phyloP scores from a whole-genome alignment of 2,888 invertebrate species.

The Machimus atricapillus region DNA sequence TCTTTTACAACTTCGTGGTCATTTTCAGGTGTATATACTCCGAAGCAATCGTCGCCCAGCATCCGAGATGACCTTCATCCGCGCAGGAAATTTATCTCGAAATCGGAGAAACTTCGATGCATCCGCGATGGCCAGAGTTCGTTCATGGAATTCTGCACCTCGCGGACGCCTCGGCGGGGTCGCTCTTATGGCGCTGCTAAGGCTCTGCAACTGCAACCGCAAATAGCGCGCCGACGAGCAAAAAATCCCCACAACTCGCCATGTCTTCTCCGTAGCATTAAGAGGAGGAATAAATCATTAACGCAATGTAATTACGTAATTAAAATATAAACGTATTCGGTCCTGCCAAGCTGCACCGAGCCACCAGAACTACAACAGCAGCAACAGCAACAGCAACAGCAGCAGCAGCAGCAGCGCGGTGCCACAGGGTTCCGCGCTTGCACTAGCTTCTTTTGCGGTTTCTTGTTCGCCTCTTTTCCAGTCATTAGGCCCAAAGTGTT shows the following conservation, averaged over 20 bases:
- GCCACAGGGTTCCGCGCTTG: slow-evolving; percentile 17
- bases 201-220: neutral
- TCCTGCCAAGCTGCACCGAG: neutral
- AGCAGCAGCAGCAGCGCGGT: neutral
- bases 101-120: neutral
- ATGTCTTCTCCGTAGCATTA: slow-evolving; percentile 6
- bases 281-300: slow-evolving; percentile 40
- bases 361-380: neutral
- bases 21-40: neutral
- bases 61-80: slow-evolving; percentile 16
- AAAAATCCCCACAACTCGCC: neutral
- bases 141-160: neutral
- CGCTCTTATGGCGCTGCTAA: neutral
- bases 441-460: neutral
- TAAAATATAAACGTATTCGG: slow-evolving; percentile 38
- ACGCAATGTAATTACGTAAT: slow-evolving; percentile 41
- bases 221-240: neutral
- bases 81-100: neutral
- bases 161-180: neutral
- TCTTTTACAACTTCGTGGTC: neutral
- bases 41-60: neutral
- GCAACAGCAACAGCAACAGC: neutral
- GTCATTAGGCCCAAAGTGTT: slow-evolving; percentile 40
- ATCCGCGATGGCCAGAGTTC: neutral
- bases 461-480: slow-evolving; percentile 31